A percentile compares a stretch with the other conserved stretches of the same genome.
Evolutionary conservation across 92 coral and sea anemone species (phyloP).

Genomic region (Paramuricea clavata): DNA sequence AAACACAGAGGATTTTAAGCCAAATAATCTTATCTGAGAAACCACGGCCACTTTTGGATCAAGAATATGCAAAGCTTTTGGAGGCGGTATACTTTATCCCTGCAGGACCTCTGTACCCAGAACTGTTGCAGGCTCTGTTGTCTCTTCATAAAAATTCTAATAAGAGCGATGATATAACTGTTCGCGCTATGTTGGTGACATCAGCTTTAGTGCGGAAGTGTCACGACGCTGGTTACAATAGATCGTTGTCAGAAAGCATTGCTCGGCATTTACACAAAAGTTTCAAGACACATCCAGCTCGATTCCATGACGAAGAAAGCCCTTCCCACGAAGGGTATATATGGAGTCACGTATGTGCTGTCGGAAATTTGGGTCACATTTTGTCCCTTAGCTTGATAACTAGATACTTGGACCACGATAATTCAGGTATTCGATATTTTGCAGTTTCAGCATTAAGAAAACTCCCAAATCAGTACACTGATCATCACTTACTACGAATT

Average conservation of each 20-base stretch:
- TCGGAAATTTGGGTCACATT: slow-evolving; percentile 84
- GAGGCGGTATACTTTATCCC: slow-evolving; percentile 76
- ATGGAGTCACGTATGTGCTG: slow-evolving; percentile 88
- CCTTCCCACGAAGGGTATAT: slow-evolving; percentile 71
- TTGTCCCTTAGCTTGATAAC: slow-evolving; percentile 70
- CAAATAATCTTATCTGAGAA: slow-evolving; percentile 61
- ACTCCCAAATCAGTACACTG: slow-evolving; percentile 66
- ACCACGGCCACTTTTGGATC: slow-evolving; percentile 63
- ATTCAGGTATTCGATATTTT: slow-evolving; percentile 78
- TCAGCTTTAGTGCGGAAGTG: slow-evolving; percentile 70
- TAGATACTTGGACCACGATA: slow-evolving; percentile 77
- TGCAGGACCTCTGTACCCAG: slow-evolving; percentile 74
- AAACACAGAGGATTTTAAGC: slow-evolving; percentile 72
- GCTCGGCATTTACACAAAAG: slow-evolving; percentile 71
- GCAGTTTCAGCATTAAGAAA: slow-evolving; percentile 87
- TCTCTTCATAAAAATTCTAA: slow-evolving; percentile 29
- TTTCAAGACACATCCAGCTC: slow-evolving; percentile 72
- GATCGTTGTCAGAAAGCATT: slow-evolving; percentile 65
- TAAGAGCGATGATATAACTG: slow-evolving; percentile 59
- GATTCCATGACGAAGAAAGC: slow-evolving; percentile 63
- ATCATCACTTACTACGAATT: slow-evolving; percentile 62
- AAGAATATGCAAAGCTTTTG: slow-evolving; percentile 72
- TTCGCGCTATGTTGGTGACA: slow-evolving; percentile 78
- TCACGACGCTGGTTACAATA: slow-evolving; percentile 76
- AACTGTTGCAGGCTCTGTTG: slow-evolving; percentile 72